phyloP scores from a whole-genome alignment of 2,888 invertebrate species.

The Gonocerus acuteangulatus region DNA sequence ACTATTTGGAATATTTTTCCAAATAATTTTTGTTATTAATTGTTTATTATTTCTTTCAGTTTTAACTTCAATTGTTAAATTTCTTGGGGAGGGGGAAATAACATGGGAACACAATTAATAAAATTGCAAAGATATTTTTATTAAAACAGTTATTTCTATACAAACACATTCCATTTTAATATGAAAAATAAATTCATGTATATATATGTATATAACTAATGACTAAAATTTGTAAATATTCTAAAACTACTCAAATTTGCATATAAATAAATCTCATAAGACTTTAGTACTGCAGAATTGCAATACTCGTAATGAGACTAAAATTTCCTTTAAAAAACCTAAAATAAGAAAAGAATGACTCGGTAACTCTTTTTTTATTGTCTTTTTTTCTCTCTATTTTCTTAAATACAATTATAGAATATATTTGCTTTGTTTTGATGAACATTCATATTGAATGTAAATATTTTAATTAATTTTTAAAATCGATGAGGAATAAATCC shows the following conservation, averaged over 20 bases:
- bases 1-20: too few species aligned
- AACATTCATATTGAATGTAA: conserved; percentile 15
- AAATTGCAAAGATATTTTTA: background rate
- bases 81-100: too few species aligned
- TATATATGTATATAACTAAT: conserved; percentile 13
- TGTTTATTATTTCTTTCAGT: too few species aligned
- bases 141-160: background rate
- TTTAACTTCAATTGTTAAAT: too few species aligned
- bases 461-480: conserved; percentile 2
- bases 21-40: too few species aligned
- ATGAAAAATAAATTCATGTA: background rate
- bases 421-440: background rate
- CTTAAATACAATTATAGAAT: too few species aligned
- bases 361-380: too few species aligned
- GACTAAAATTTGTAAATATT: conserved; percentile 2
- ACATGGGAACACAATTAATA: background rate
- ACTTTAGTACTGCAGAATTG: background rate
- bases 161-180: conserved; percentile 11
- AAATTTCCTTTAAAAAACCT: background rate
- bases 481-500: conserved; percentile 7
- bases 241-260: background rate
- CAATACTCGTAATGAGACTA: background rate
- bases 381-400: too few species aligned
- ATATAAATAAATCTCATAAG: background rate
- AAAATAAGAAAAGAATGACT: background rate